Evolutionary conservation across 2,888 invertebrate species (phyloP).

Genomic region (Pyrgus malvae): DNA sequence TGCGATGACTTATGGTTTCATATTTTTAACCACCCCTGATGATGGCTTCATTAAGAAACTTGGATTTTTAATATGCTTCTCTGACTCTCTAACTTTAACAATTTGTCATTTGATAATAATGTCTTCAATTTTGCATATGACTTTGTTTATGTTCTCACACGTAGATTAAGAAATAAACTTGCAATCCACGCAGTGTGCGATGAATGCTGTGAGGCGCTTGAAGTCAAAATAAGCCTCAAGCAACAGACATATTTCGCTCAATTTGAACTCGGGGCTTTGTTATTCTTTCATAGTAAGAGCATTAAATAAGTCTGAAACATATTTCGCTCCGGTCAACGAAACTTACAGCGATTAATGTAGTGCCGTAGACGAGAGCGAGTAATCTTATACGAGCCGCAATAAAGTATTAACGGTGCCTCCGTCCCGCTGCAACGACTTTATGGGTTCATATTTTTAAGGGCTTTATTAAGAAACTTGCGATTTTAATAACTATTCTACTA

Average conservation of each 20-base stretch:
- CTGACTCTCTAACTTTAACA: too few species aligned
- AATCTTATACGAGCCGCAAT: slow-evolving; percentile 60
- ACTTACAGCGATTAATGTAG: slow-evolving; percentile 62
- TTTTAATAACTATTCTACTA: slow-evolving; percentile 26
- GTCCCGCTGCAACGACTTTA: slow-evolving; percentile 33
- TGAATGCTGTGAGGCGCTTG: too few species aligned
- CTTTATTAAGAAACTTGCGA: slow-evolving; percentile 29
- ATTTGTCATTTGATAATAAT: too few species aligned
- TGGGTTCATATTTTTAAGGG: slow-evolving; percentile 30
- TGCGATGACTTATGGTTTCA: slow-evolving; percentile 27
- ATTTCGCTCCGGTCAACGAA: slow-evolving; percentile 42
- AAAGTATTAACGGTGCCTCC: slow-evolving; percentile 55
- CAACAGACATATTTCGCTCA: too few species aligned
- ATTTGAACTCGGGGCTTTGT: too few species aligned
- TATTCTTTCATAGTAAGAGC: too few species aligned
- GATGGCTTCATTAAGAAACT: slow-evolving; percentile 30
- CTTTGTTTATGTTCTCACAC: too few species aligned
- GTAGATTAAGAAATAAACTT: too few species aligned
- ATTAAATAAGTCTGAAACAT: too few species aligned
- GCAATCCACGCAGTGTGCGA: too few species aligned
- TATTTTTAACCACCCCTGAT: slow-evolving; percentile 27
- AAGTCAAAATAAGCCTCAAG: too few species aligned
- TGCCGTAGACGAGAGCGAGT: slow-evolving; percentile 60
- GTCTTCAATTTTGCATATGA: too few species aligned
- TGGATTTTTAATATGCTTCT: slow-evolving; percentile 16